phyloP scores from a whole-genome alignment of 2,797 vertebrate species.

The Rachycentron canadum region DNA sequence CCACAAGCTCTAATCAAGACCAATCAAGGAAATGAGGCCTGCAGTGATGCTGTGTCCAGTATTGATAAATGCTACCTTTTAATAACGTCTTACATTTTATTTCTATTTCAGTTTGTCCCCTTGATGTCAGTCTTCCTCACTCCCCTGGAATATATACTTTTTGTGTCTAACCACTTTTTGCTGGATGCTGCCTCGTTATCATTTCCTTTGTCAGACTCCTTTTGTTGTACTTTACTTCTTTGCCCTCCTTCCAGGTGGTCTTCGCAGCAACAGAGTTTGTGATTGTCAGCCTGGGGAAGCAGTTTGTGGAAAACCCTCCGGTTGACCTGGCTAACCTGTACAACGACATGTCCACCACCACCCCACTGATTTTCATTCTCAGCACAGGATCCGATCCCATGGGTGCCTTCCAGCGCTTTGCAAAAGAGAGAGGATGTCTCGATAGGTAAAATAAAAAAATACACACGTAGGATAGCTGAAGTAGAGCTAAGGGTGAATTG shows the following conservation, averaged over 20 bases:
- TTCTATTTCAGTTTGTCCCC: background rate
- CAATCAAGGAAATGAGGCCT: background rate
- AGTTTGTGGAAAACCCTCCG: conserved; percentile 88
- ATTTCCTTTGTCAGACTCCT: conserved; percentile 1
- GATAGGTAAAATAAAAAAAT: conserved; percentile 78
- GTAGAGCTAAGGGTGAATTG: background rate
- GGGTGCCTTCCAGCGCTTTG: conserved; percentile 90
- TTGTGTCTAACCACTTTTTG: background rate
- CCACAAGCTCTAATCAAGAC: background rate
- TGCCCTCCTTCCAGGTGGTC: conserved; percentile 78
- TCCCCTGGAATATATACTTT: background rate
- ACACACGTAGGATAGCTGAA: background rate
- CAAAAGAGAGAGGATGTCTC: conserved; percentile 86
- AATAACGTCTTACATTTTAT: background rate
- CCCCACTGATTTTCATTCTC: conserved; percentile 88
- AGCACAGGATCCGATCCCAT: conserved; percentile 91
- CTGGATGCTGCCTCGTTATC: background rate
- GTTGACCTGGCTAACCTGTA: conserved; percentile 89
- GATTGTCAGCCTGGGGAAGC: conserved; percentile 85
- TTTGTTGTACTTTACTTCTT: background rate
- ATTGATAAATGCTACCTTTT: too few relatives aligned
- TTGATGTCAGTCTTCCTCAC: background rate
- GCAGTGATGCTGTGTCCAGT: background rate
- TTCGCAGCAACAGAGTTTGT: conserved; percentile 89
- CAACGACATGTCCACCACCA: conserved; percentile 84